A percentile compares a stretch with the other conserved stretches of the same genome.
Conservation (phyloP, 2,113 vertebrate genomes). For the Labeo rohita region DNA sequence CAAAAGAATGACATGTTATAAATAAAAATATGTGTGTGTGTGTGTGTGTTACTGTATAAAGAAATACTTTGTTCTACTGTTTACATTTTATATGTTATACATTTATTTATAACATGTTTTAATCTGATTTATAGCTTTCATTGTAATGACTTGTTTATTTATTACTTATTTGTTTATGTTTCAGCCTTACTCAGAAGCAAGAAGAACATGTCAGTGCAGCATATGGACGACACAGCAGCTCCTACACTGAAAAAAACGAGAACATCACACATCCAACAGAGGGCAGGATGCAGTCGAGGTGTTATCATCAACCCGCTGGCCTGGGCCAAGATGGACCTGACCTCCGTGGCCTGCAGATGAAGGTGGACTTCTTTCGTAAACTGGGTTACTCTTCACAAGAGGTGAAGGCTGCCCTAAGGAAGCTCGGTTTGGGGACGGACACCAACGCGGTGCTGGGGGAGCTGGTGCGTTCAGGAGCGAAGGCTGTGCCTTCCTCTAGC, state of each 20-base stretch:
- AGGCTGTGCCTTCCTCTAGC: constrained; percentile 46
- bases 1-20: background rate
- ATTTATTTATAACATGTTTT: background rate
- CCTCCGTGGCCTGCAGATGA: constrained; percentile 78
- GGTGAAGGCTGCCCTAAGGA: constrained; percentile 81
- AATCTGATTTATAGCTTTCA: background rate
- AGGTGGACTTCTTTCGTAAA: constrained; percentile 92
- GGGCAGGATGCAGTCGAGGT: constrained; percentile 61
- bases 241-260: constrained; percentile 4
- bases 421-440: constrained; percentile 84
- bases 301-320: constrained; percentile 18
- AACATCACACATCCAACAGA: background rate
- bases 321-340: constrained; percentile 34
- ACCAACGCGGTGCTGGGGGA: constrained; percentile 91
- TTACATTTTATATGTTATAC: background rate
- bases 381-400: constrained; percentile 87
- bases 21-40: background rate
- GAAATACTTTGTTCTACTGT: background rate
- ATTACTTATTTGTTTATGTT: background rate
- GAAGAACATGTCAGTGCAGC: background rate
- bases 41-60: background rate
- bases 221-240: background rate
- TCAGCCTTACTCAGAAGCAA: background rate
- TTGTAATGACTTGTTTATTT: background rate
- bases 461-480: constrained; percentile 81